Evolutionary conservation across 35 echinoderm and acorn worm genomes (phyloP).

Genomic region (Stichopus chloronotus): DNA sequence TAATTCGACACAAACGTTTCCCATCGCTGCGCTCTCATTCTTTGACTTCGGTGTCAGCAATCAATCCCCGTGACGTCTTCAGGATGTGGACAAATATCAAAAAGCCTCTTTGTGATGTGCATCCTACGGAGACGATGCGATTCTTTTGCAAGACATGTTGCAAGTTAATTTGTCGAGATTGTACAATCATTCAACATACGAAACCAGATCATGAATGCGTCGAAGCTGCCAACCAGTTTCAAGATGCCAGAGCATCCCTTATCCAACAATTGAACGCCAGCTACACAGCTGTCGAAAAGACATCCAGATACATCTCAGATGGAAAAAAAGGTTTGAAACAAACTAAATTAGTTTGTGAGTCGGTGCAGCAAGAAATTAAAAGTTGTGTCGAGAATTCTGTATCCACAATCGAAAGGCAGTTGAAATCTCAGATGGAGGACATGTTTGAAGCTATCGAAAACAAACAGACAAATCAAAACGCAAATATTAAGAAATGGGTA

Average conservation of each 20-base stretch:
- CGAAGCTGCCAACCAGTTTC: not conserved
- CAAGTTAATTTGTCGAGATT: no score
- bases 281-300: not conserved
- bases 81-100: not conserved
- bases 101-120: not conserved
- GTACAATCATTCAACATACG: not conserved
- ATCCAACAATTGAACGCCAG: not conserved
- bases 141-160: not conserved
- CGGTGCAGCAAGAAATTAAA: not conserved
- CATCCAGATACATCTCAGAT: not conserved
- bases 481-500: not conserved
- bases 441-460: not conserved
- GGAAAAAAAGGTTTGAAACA: not conserved
- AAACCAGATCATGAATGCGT: slow-evolving; percentile 23
- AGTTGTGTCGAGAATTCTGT: not conserved
- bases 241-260: not conserved
- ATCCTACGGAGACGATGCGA: not conserved
- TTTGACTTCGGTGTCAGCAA: not conserved
- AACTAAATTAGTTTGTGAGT: not conserved
- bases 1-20: not conserved
- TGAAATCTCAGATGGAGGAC: not conserved
- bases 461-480: not conserved
- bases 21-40: not conserved
- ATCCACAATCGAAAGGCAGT: not conserved
- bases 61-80: not conserved